Conservation (phyloP, 2,113 vertebrate species). For the Hippocampus comes region DNA sequence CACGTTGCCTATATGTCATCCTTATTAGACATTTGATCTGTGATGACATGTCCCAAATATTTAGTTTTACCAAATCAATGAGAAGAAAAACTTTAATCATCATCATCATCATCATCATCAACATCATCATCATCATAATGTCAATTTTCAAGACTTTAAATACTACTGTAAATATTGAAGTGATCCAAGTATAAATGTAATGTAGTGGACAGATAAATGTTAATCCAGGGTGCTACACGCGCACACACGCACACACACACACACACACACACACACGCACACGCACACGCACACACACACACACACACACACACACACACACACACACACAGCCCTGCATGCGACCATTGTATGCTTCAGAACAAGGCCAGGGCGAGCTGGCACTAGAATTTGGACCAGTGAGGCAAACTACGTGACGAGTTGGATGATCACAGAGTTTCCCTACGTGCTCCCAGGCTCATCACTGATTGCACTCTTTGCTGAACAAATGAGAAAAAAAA, state of each 20-base stretch:
- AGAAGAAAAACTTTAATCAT: neutral
- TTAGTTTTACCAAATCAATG: neutral
- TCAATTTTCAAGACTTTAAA: neutral
- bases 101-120: neutral
- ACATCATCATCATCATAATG: neutral
- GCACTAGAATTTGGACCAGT: constrained; percentile 51
- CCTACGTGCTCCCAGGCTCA: constrained; percentile 58
- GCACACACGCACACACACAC: neutral
- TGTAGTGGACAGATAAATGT: neutral
- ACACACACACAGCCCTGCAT: neutral
- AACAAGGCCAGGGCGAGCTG: constrained; percentile 44
- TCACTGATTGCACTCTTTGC: constrained; percentile 47
- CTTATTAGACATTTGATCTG: too few species aligned
- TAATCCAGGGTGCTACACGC: neutral
- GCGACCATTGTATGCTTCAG: constrained; percentile 26
- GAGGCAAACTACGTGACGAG: constrained; percentile 60
- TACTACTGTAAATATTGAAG: neutral
- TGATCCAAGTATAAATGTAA: neutral
- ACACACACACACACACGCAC: neutral
- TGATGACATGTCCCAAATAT: too few species aligned
- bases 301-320: constrained; percentile 1
- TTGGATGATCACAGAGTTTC: constrained; percentile 44
- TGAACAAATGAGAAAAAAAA: constrained; percentile 52
- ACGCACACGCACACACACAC: neutral
- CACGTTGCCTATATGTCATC: too few species aligned